Evolutionary conservation across 2,113 vertebrate species (phyloP).

Genomic region (Ochotona princeps): DNA sequence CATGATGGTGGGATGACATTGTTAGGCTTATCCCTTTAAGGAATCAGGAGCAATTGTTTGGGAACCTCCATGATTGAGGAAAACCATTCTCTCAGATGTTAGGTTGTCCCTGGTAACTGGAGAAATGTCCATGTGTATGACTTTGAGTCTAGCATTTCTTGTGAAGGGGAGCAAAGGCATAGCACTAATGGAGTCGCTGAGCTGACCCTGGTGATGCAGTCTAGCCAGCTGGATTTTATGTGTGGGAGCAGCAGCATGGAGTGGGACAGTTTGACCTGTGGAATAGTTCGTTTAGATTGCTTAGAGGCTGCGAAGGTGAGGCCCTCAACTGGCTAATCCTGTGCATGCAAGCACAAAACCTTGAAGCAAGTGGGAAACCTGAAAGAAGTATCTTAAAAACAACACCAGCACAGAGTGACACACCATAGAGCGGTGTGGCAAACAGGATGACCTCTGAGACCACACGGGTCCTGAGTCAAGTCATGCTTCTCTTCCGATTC

Average conservation of each 20-base stretch:
- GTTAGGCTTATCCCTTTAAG: neutral
- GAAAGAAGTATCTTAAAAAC: too few species aligned
- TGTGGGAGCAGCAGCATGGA: neutral
- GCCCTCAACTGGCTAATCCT: neutral
- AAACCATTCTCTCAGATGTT: constrained; percentile 21
- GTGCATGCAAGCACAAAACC: too few species aligned
- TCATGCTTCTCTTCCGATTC: neutral
- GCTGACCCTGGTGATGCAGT: neutral
- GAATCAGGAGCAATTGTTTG: constrained; percentile 17
- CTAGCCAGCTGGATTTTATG: neutral
- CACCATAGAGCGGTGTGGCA: neutral
- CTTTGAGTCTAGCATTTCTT: constrained; percentile 1
- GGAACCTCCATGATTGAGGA: neutral
- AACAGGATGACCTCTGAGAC: neutral
- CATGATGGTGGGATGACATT: neutral
- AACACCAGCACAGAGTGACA: too few species aligned
- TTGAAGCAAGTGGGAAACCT: too few species aligned
- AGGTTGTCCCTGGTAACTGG: neutral
- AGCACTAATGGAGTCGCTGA: neutral
- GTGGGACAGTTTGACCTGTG: neutral
- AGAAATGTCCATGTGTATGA: neutral
- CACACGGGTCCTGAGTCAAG: neutral
- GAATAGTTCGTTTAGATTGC: neutral
- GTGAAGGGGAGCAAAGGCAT: neutral
- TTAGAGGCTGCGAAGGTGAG: neutral